Evolutionary conservation across 2,113 vertebrate genomes (phyloP).

Genomic region (Tragelaphus scriptus): DNA sequence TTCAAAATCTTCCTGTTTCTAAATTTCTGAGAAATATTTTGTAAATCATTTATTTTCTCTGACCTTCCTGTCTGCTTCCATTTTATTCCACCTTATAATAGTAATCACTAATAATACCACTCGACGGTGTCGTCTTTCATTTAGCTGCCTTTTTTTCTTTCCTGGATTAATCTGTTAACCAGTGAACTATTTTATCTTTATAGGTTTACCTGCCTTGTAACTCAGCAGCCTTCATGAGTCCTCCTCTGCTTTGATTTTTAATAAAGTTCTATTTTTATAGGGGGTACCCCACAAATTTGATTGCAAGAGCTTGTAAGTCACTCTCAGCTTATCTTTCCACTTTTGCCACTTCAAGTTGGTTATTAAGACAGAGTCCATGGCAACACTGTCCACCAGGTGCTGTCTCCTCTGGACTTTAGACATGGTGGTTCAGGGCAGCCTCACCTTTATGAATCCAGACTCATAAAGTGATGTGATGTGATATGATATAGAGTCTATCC

Average conservation of each 20-base stretch:
- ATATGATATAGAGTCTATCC: neutral
- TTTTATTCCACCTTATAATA: slow-evolving; percentile 38
- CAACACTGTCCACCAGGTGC: neutral
- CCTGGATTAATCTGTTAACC: slow-evolving; percentile 27
- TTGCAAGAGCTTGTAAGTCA: neutral
- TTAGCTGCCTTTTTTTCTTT: slow-evolving; percentile 19
- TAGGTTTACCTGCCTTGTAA: slow-evolving; percentile 36
- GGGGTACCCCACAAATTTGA: neutral
- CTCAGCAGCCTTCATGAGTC: neutral
- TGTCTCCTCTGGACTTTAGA: neutral
- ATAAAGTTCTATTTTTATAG: slow-evolving; percentile 44
- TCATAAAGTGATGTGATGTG: neutral
- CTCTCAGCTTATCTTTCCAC: neutral
- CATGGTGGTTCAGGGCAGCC: neutral
- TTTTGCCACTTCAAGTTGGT: neutral
- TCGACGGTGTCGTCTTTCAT: slow-evolving; percentile 14
- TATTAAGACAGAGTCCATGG: neutral
- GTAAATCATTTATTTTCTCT: slow-evolving; percentile 29
- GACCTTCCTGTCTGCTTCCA: slow-evolving; percentile 27
- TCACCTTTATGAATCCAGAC: neutral
- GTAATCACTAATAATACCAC: slow-evolving; percentile 51
- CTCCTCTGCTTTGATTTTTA: slow-evolving; percentile 13
- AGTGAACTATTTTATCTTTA: slow-evolving; percentile 31
- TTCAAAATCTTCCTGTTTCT: slow-evolving; percentile 39
- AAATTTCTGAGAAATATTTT: slow-evolving; percentile 40